Percentiles rank a stretch among this genome's conserved stretches.
Conservation (phyloP, 2,113 vertebrate species). For the Pelodiscus sinensis region DNA sequence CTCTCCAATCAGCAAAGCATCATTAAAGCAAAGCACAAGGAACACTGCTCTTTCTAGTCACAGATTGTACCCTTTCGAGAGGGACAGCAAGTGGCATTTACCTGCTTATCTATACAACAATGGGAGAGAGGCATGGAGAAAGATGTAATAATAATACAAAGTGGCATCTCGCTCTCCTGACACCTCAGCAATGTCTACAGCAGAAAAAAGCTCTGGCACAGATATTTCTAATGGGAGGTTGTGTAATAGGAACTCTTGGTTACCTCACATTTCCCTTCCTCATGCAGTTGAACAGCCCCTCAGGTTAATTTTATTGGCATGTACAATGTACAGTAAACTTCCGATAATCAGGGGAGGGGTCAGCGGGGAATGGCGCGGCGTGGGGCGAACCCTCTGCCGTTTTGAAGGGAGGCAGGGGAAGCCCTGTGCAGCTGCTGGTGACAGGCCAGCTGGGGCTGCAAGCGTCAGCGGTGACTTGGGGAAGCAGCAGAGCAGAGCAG, state of each 20-base stretch:
- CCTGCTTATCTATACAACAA: background rate
- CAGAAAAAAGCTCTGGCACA: accelerated
- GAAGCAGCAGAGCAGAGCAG: no score
- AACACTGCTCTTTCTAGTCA: background rate
- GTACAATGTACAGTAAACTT: background rate
- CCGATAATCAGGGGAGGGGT: no score
- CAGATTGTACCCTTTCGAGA: no score
- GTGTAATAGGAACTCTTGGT: accelerated
- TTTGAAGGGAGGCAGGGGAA: no score
- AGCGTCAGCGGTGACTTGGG: no score
- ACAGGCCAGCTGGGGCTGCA: no score
- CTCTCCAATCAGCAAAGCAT: background rate
- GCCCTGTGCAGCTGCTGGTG: no score
- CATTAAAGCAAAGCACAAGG: background rate
- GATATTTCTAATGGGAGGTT: background rate
- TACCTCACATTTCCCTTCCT: background rate
- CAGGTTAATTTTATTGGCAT: background rate
- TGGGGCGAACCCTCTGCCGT: no score
- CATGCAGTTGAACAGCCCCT: accelerated
- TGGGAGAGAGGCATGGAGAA: background rate
- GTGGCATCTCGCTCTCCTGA: background rate
- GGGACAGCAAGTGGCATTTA: accelerated
- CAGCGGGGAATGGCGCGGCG: no score
- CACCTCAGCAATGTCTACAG: background rate
- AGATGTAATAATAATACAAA: background rate